Evolutionary conservation across 2,113 vertebrate genomes (phyloP), one percentile per base, ranked within the genome.

Genomic region (Speoplatyrhinus poulsoni): DNA sequence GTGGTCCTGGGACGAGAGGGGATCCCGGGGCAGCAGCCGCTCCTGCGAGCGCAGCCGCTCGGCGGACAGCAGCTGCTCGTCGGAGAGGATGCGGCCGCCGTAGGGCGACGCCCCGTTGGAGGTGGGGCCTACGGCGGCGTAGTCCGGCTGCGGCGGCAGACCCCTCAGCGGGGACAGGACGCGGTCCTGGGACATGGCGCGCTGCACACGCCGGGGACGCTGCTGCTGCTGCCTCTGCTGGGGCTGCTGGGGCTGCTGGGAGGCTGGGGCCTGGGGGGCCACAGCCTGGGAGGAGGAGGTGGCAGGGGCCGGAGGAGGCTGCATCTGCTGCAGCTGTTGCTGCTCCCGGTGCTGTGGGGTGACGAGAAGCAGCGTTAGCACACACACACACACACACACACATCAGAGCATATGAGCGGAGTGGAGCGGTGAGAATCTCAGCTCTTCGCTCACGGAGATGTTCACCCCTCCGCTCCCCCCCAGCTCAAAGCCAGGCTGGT

Each of bases 171-270:
- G 96, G 57, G 96, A 96, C 76, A 99, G 88, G 62, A 98, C 97
- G 0, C 96, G 94, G 88, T 99, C 97, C 88, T 99, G 97, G 62
- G 97, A 99, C 97, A 99, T 99, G 89, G 97, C 98, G 82, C 98
- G 89, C 68, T 98, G 94, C 64, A 97, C 96, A 0, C 96, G 92
- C 7, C 94, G 95, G 0, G 96, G 97, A 48, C 96, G 81, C 75
- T 26, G 26, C 26, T 26, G 26, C 26, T 26, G 26, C 26, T 26
- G 26, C 26, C 26, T 26, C 26, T 26, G 26, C 26, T 26, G 26
- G 2, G 26, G 87, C 75, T 89, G 89, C 80, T 91, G 91, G 0
- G 90, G 87, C 75, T 89, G 89, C 80, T 91, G 91, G 0, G 90
- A 87, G n/a, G 85, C 77, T 70, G 89, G 88, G 1, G 85, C 73